Percentiles rank a stretch among this genome's conserved stretches.
These are phyloP conservation scores for Australoheros facetus DNA, from an alignment of 2,797 vertebrate species.

Conservation along the genomic window DNA sequence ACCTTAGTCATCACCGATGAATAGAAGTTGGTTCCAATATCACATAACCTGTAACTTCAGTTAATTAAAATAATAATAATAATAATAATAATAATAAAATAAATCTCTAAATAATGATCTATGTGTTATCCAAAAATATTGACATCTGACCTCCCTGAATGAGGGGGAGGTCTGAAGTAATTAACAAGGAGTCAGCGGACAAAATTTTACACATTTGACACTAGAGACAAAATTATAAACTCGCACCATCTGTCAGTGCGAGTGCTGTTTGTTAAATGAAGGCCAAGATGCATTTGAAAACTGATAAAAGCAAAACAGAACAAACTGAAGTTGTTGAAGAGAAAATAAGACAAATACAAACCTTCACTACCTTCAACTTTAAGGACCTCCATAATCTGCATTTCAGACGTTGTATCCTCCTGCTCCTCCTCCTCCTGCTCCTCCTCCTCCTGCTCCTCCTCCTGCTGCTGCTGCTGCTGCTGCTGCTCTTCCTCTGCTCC, in stretches of 20 bases:
- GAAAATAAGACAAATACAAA: not conserved
- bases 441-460: not conserved
- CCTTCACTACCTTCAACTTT: constrained; percentile 67
- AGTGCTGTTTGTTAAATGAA: not conserved
- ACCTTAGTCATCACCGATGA: not conserved
- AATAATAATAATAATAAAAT: too few relatives aligned
- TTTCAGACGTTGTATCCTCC: constrained; percentile 40
- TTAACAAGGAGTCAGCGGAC: not conserved
- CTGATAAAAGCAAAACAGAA: not conserved
- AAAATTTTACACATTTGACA: not conserved
- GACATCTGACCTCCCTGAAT: not conserved
- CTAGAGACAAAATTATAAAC: not conserved
- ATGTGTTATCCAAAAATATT: not conserved
- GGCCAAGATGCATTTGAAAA: not conserved
- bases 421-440: constrained; percentile 22
- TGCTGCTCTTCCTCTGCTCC: constrained; percentile 2
- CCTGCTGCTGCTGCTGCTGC: not conserved
- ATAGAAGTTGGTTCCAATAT: not conserved
- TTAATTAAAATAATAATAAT: not conserved
- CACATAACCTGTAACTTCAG: not conserved
- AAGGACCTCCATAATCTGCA: constrained; percentile 39
- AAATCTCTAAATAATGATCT: not conserved
- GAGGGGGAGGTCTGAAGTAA: not conserved
- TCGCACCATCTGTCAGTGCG: not conserved
- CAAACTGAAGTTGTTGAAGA: not conserved